A percentile compares a stretch with the other conserved stretches of the same genome.
phyloP scores from a whole-genome alignment of 2,888 invertebrate species.

The Drosophila mayaguana region DNA sequence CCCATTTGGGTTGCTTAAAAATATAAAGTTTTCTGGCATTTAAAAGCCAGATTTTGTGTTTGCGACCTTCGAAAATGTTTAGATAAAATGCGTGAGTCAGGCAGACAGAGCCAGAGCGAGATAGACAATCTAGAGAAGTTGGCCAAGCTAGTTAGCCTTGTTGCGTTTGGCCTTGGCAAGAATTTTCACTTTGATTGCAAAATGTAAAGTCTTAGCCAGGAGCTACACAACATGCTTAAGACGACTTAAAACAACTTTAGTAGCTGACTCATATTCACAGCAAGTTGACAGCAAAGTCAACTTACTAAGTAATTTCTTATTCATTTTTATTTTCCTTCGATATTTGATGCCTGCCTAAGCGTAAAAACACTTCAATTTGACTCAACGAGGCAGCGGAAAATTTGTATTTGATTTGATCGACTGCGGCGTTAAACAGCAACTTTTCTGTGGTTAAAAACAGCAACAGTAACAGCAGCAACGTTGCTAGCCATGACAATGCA shows the following conservation, averaged over 20 bases:
- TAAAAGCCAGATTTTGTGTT: conserved; percentile 51
- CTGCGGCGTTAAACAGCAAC: conserved; percentile 30
- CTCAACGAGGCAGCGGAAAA: conserved; percentile 37
- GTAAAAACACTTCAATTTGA: not conserved
- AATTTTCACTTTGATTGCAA: conserved; percentile 24
- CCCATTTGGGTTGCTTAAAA: conserved; percentile 67
- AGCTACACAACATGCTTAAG: conserved; percentile 21
- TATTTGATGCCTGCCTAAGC: conserved; percentile 7
- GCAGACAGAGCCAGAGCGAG: not conserved
- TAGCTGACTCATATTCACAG: conserved; percentile 17
- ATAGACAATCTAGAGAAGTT: not conserved
- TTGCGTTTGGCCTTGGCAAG: conserved; percentile 16
- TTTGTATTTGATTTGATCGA: conserved; percentile 36
- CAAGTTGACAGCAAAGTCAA: conserved; percentile 8
- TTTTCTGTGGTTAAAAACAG: conserved; percentile 12
- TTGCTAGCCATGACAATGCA: conserved; percentile 43
- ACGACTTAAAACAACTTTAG: conserved; percentile 7
- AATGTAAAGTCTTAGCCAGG: conserved; percentile 7
- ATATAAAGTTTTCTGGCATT: conserved; percentile 52
- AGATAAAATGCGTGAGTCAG: not conserved
- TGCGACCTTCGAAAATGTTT: conserved; percentile 22
- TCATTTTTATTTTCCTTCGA: not conserved
- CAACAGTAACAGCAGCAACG: not conserved
- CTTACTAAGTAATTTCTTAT: not conserved
- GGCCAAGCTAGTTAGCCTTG: not conserved